These are phyloP conservation scores for Trypoxylon attenuatum DNA, from an alignment of 2,888 invertebrate genomes.

Conservation along the genomic window DNA sequence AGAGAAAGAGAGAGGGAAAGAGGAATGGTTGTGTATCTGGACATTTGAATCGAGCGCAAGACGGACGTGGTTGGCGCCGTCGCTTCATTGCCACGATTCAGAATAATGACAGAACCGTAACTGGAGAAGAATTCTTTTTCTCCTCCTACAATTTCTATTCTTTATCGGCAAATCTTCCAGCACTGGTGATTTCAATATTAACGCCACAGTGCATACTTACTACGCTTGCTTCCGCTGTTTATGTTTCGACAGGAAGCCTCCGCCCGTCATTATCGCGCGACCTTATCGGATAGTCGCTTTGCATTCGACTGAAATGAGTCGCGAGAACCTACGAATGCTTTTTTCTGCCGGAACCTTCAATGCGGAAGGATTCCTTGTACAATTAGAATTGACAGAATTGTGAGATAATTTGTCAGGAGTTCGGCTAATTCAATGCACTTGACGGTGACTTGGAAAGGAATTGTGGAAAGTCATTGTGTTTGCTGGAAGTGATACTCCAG, in stretches of 20 bases:
- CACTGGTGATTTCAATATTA: not conserved
- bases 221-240: not conserved
- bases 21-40: slow-evolving; percentile 56
- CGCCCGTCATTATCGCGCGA: not conserved
- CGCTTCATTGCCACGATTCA: slow-evolving; percentile 46
- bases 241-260: not conserved
- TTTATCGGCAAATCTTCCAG: not conserved
- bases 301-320: too few species aligned
- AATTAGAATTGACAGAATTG: too few species aligned
- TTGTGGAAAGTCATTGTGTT: too few species aligned
- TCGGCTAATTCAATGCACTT: too few species aligned
- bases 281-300: too few species aligned
- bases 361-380: too few species aligned
- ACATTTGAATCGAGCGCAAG: slow-evolving; percentile 64
- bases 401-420: too few species aligned
- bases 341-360: too few species aligned
- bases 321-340: too few species aligned
- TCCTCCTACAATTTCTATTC: slow-evolving; percentile 15
- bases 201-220: not conserved
- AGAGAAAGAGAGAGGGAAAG: slow-evolving; percentile 3
- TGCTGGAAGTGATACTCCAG: too few species aligned
- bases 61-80: slow-evolving; percentile 37
- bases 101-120: slow-evolving; percentile 63
- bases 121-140: slow-evolving; percentile 28
- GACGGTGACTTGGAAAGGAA: too few species aligned